Conservation (phyloP, 1,140 invertebrate genomes). For the Zaprionus nigranus region DNA sequence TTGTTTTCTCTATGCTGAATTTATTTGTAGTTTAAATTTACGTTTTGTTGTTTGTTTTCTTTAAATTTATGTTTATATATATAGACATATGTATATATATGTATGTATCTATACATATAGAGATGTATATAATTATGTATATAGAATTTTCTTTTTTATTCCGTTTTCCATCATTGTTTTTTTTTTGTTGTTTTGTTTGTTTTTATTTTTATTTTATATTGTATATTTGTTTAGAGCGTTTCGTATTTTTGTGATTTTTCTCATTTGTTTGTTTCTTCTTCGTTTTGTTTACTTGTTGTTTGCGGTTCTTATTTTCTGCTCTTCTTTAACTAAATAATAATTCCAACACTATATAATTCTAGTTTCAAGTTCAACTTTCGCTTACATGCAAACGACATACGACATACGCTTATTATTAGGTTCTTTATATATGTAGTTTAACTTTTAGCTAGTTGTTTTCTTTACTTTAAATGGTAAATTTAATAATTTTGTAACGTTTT, state of each 20-base stretch:
- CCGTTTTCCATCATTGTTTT: conserved; percentile 32
- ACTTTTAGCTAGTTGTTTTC: conserved; percentile 82
- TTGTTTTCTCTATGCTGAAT: conserved; percentile 49
- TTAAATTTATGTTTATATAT: conserved; percentile 62
- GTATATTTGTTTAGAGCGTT: conserved; percentile 27
- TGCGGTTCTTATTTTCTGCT: conserved; percentile 51
- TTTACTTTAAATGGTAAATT: conserved; percentile 80
- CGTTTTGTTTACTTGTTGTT: conserved; percentile 53
- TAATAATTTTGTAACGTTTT: conserved; percentile 75
- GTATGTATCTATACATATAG: conserved; percentile 42
- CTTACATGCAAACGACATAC: conserved; percentile 81
- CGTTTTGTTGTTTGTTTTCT: conserved; percentile 68
- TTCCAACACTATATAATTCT: conserved; percentile 83
- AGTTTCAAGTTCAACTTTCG: conserved; percentile 83
- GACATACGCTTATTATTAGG: conserved; percentile 81
- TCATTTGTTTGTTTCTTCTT: conserved; percentile 42
- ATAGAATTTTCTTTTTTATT: conserved; percentile 36
- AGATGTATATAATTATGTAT: conserved; percentile 52
- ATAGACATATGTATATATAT: conserved; percentile 54
- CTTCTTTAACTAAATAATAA: conserved; percentile 80
- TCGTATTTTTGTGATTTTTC: conserved; percentile 36
- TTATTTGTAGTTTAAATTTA: conserved; percentile 78
- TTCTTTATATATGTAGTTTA: conserved; percentile 83
- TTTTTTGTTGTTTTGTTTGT: conserved; percentile 56
- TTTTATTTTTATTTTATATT: conserved; percentile 19